These are phyloP conservation scores for Hymenochirus boettgeri DNA, from an alignment of 2,113 vertebrate genomes.

Conservation along the genomic window DNA sequence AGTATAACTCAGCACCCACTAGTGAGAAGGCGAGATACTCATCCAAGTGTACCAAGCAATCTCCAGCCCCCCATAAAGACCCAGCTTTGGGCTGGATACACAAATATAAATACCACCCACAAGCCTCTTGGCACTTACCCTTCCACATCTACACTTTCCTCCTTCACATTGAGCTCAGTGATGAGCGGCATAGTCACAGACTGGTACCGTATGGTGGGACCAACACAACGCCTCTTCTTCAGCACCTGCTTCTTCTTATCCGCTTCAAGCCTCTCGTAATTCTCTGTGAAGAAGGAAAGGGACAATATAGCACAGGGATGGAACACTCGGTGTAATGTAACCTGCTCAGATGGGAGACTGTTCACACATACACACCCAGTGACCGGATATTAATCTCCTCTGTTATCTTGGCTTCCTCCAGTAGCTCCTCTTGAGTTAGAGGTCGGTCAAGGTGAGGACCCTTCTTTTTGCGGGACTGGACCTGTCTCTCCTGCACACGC, in stretches of 20 bases:
- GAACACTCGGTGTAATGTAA: neutral
- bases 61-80: no score
- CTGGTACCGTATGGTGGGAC: slow-evolving; percentile 85
- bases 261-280: slow-evolving; percentile 89
- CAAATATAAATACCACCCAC: no score
- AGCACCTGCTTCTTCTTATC: slow-evolving; percentile 97
- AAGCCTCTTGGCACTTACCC: slow-evolving; percentile 64
- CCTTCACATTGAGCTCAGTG: slow-evolving; percentile 72
- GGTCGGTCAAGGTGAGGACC: slow-evolving; percentile 75
- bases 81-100: no score
- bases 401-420: slow-evolving; percentile 88
- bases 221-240: slow-evolving; percentile 83
- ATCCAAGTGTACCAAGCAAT: no score
- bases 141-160: slow-evolving; percentile 91
- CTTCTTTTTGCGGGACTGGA: slow-evolving; percentile 81
- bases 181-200: slow-evolving; percentile 84
- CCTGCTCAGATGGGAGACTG: rapidly evolving
- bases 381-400: slow-evolving; percentile 89
- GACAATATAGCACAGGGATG: neutral
- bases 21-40: no score
- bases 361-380: slow-evolving; percentile 64
- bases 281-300: slow-evolving; percentile 62
- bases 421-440: slow-evolving; percentile 87
- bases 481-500: slow-evolving; percentile 86
- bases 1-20: no score